phyloP scores from a whole-genome alignment of 2,888 invertebrate species.

The Coleophora flavipennella region DNA sequence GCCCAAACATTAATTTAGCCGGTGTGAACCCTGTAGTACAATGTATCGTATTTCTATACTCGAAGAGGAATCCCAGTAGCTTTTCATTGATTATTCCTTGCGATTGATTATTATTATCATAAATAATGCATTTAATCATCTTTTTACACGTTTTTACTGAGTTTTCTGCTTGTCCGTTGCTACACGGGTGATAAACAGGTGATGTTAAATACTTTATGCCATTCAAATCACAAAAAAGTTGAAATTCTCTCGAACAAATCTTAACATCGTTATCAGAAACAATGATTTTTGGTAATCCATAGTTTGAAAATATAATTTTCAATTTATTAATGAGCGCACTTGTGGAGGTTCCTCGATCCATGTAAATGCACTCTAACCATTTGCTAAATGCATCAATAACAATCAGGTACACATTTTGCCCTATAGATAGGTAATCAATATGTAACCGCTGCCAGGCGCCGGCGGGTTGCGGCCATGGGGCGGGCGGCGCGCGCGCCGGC shows the following conservation, averaged over 20 bases:
- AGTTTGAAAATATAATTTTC: constrained; percentile 3
- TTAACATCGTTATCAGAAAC: constrained; percentile 10
- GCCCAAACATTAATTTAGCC: constrained; percentile 17
- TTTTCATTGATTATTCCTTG: constrained; percentile 5
- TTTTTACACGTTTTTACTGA: constrained; percentile 14
- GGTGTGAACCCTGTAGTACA: constrained; percentile 16
- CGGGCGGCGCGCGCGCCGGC: too few species aligned
- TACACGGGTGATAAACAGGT: constrained; percentile 6
- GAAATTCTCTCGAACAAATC: constrained; percentile 9
- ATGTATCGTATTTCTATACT: constrained; percentile 16
- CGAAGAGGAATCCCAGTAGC: constrained; percentile 14
- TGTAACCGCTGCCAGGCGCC: too few species aligned
- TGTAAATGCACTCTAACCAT: constrained; percentile 12
- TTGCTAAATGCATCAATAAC: constrained; percentile 10
- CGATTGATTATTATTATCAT: constrained; percentile 3
- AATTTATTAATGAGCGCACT: constrained; percentile 6
- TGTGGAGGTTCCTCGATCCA: constrained; percentile 9
- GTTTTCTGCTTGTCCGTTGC: not conserved
- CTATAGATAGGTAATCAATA: constrained; percentile 8
- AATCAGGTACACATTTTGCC: constrained; percentile 5
- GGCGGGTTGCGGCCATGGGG: too few species aligned
- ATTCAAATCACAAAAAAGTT: constrained; percentile 6
- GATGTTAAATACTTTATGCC: constrained; percentile 9
- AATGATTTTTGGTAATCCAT: constrained; percentile 1
- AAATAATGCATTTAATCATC: constrained; percentile 13